phyloP scores from a whole-genome alignment of 2,888 invertebrate genomes.

The Copidosoma aretas region DNA sequence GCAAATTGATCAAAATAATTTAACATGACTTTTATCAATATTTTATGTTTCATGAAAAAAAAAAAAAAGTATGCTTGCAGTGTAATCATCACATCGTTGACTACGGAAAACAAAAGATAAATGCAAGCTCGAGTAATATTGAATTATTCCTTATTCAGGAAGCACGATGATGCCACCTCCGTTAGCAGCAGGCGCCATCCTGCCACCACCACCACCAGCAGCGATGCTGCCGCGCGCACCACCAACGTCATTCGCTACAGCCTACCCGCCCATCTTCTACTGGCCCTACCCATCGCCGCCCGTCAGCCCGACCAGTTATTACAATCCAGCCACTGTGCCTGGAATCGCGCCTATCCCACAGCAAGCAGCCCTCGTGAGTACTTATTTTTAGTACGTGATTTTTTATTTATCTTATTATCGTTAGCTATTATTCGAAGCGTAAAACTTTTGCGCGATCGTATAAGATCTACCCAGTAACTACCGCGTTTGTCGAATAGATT shows the following conservation, averaged over 20 bases:
- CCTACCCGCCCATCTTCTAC: conserved; percentile 75
- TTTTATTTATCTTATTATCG: background rate
- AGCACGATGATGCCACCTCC: conserved; percentile 68
- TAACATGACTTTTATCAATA: too few relatives aligned
- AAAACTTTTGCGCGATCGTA: too few relatives aligned
- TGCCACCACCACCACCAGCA: conserved; percentile 65
- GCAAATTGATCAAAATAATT: too few relatives aligned
- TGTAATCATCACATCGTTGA: background rate
- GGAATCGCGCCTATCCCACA: conserved; percentile 57
- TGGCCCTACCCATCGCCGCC: conserved; percentile 96
- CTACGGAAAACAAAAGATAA: too few relatives aligned
- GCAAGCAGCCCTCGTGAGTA: conserved; percentile 50
- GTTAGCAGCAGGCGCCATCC: conserved; percentile 48
- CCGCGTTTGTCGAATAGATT: too few relatives aligned
- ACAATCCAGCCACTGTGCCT: conserved; percentile 68
- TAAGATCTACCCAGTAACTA: too few relatives aligned
- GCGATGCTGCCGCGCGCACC: conserved; percentile 64
- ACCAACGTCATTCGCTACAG: conserved; percentile 68
- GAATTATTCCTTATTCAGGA: conserved; percentile 60
- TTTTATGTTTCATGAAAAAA: too few relatives aligned
- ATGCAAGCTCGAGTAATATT: background rate
- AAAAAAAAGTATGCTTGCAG: conserved; percentile 1
- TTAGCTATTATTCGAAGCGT: too few relatives aligned
- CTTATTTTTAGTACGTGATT: background rate
- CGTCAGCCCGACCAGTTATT: conserved; percentile 89